These are phyloP conservation scores for Bergia puertoricense DNA, from an alignment of 92 coral and sea anemone species.

Conservation along the genomic window DNA sequence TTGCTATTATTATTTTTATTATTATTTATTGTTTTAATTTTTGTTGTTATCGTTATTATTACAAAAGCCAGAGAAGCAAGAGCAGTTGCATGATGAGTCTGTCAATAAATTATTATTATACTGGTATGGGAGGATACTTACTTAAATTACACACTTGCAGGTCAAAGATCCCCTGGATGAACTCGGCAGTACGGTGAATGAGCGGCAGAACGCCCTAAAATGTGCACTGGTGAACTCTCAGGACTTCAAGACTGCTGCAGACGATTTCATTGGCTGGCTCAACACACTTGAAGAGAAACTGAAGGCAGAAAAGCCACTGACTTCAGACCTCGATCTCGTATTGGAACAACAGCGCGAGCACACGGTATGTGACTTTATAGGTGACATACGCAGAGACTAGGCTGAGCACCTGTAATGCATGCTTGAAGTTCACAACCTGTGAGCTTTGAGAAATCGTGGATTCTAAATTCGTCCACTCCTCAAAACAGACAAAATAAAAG, in stretches of 20 bases:
- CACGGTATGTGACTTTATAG: conserved; percentile 56
- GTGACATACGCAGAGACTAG: background rate
- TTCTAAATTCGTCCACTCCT: background rate
- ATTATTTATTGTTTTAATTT: too few relatives aligned
- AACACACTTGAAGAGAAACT: conserved; percentile 81
- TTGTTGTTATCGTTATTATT: too few relatives aligned
- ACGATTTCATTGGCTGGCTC: conserved; percentile 89
- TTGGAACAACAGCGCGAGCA: conserved; percentile 90
- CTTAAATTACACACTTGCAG: background rate
- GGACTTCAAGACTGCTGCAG: conserved; percentile 82
- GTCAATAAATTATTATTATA: too few relatives aligned
- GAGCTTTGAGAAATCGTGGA: background rate
- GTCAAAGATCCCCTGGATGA: conserved; percentile 77
- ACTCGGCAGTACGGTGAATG: conserved; percentile 63
- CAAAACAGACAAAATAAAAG: too few relatives aligned
- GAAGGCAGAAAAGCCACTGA: conserved; percentile 70
- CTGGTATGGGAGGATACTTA: background rate
- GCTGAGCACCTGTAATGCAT: too few relatives aligned
- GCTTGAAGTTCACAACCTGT: background rate
- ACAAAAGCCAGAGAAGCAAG: too few relatives aligned
- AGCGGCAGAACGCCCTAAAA: conserved; percentile 81
- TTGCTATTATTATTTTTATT: too few relatives aligned
- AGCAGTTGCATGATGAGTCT: too few relatives aligned
- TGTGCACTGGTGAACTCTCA: conserved; percentile 77
- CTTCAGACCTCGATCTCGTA: conserved; percentile 76